Base-by-base conservation (phyloP, 2,113 vertebrate species). In the Jaculus jaculus region DNA sequence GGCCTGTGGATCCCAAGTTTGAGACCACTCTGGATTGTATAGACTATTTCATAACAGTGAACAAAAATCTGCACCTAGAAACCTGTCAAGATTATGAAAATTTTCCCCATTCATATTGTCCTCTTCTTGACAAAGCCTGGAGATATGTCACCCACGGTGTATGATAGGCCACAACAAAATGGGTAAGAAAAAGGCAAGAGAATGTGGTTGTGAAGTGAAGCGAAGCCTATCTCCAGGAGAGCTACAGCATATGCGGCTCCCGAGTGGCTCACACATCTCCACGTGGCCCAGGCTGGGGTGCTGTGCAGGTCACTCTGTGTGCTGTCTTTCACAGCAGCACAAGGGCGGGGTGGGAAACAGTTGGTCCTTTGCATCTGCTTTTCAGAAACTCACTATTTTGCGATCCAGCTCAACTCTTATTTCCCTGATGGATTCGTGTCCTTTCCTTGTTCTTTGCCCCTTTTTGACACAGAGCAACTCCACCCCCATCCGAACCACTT, bases 381-480 rank as follows among this genome's bases (percentile, higher is more conserved):
- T 88, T 83, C 42, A 87, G 72, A 88, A 71, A 77, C 51, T 85
- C 78, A 90, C 63, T 10, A 47, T 88, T 85, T 93, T 85, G 65
- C 86, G 94, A 88, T 86, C 84, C 74, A 83, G 87, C 47, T 90
- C 63, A 68, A 3, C 32, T 82, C 78, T 87, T 91, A 84, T 97
- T 98, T 97, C 96, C 89, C 91, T 94, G 96, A 95, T 93, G 96
- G 95, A 93, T 96, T 94, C 86, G 65, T 97, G 92, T 95, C 96
- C 96, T 95, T 91, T 92, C 96, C 93, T 84, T 95, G 91, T 97
- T 97, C 98, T 98, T 97, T 97, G 97, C 96, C 97, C 97, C 96
- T 96, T 96, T 98, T 95, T 98, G 98, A 98, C 97, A 97, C 95
- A 96, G 96, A 96, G 94, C 96, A 95, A 95, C 94, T 96, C 97